Evolutionary conservation across 1,140 invertebrate species (phyloP).

Genomic region (Pseudobourletiella spinata): DNA sequence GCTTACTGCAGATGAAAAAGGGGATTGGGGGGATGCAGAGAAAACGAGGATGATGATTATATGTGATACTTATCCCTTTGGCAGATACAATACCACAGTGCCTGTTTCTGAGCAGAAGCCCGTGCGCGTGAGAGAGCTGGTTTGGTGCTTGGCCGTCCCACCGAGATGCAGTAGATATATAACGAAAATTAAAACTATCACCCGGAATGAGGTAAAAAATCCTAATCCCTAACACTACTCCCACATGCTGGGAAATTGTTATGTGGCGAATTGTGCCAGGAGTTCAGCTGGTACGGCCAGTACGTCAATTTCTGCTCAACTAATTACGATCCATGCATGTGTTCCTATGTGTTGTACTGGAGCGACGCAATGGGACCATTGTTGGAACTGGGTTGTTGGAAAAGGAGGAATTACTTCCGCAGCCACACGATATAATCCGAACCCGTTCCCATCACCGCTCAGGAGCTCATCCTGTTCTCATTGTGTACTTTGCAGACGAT

Average conservation of each 20-base stretch:
- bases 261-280: no score
- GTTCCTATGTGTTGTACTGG: no score
- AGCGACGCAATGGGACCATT: no score
- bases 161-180: constrained; percentile 77
- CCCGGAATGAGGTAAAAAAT: constrained; percentile 53
- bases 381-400: no score
- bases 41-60: background rate
- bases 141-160: constrained; percentile 73
- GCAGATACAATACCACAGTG: constrained; percentile 61
- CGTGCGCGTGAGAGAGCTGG: constrained; percentile 65
- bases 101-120: constrained; percentile 66
- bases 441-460: no score
- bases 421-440: no score
- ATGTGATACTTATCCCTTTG: background rate
- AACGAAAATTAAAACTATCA: constrained; percentile 60
- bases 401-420: no score
- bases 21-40: background rate
- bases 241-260: background rate
- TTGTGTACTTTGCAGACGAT: constrained; percentile 51
- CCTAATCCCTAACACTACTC: background rate
- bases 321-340: no score
- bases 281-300: no score
- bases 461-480: no score
- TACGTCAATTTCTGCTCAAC: no score
- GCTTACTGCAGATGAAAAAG: background rate